Evolutionary conservation across 2,797 vertebrate genomes (phyloP).

Genomic region (Ataeniobius toweri): DNA sequence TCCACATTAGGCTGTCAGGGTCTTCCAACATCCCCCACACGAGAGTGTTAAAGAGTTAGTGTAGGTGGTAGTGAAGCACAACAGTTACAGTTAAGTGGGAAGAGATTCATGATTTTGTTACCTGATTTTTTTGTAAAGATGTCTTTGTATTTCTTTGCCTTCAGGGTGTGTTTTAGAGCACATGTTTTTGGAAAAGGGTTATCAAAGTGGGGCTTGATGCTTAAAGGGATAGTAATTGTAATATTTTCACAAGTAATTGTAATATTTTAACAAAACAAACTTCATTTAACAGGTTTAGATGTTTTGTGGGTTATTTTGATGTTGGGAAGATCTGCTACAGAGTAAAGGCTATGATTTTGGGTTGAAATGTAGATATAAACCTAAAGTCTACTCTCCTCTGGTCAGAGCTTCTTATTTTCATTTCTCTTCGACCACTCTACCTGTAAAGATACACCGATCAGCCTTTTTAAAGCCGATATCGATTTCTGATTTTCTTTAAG

Average conservation of each 20-base stretch:
- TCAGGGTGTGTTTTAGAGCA: conserved; percentile 20
- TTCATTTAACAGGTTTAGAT: not conserved
- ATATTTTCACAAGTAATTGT: not conserved
- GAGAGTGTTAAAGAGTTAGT: conserved; percentile 38
- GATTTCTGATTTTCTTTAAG: not conserved
- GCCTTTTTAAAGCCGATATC: not conserved
- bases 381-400: not conserved
- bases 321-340: conserved; percentile 5
- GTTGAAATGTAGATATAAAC: conserved; percentile 5
- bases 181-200: not conserved
- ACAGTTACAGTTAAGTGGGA: conserved; percentile 33
- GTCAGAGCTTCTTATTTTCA: not conserved
- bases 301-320: conserved; percentile 4
- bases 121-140: conserved; percentile 28
- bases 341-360: conserved; percentile 36
- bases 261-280: not conserved
- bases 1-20: conserved; percentile 58
- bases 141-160: conserved; percentile 23
- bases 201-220: not conserved
- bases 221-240: not conserved
- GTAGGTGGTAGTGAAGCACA: conserved; percentile 55
- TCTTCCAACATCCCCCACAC: conserved; percentile 49
- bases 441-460: not conserved
- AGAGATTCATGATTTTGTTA: conserved; percentile 38
- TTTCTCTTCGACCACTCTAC: not conserved